These are phyloP conservation scores for Archegozetes longisetosus DNA, from an alignment of 1,140 invertebrate genomes.

Conservation along the genomic window DNA sequence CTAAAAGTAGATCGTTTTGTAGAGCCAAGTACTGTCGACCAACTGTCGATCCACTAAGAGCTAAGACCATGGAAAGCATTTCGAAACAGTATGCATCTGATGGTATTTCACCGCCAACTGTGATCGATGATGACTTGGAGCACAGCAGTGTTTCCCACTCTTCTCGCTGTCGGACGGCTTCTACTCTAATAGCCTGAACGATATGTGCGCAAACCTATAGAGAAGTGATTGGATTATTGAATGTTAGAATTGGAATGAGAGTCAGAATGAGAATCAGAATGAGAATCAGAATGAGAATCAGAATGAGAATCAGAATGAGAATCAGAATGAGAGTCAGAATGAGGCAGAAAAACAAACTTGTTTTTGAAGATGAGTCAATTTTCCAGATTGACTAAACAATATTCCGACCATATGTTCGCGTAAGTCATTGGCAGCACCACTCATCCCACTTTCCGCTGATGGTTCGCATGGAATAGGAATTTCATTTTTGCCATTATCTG, in stretches of 20 bases:
- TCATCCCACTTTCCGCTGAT: constrained; percentile 23
- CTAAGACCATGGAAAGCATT: constrained; percentile 82
- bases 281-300: too few relatives aligned
- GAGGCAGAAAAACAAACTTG: constrained; percentile 44
- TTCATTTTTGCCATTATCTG: constrained; percentile 16
- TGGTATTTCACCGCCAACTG: constrained; percentile 24
- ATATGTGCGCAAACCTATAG: constrained; percentile 71
- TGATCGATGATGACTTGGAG: constrained; percentile 21
- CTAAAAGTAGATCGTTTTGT: constrained; percentile 61
- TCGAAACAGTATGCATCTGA: constrained; percentile 92
- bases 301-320: too few relatives aligned
- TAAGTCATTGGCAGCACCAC: constrained; percentile 52
- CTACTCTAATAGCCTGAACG: constrained; percentile 75
- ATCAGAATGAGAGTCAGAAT: too few relatives aligned
- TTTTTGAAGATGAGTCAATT: constrained; percentile 82
- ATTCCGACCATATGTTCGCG: constrained; percentile 94
- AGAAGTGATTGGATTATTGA: not conserved
- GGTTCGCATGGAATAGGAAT: constrained; percentile 2
- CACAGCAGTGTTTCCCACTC: constrained; percentile 56
- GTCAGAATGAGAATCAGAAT: too few relatives aligned
- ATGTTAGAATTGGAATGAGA: not conserved
- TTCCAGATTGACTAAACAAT: constrained; percentile 69
- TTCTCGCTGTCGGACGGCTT: constrained; percentile 62
- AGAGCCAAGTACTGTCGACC: constrained; percentile 77
- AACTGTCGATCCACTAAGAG: constrained; percentile 78